Evolutionary conservation across 2,797 vertebrate species (phyloP), one percentile per base, ranked within the genome.

Genomic region (Epinephelus malabaricus): DNA sequence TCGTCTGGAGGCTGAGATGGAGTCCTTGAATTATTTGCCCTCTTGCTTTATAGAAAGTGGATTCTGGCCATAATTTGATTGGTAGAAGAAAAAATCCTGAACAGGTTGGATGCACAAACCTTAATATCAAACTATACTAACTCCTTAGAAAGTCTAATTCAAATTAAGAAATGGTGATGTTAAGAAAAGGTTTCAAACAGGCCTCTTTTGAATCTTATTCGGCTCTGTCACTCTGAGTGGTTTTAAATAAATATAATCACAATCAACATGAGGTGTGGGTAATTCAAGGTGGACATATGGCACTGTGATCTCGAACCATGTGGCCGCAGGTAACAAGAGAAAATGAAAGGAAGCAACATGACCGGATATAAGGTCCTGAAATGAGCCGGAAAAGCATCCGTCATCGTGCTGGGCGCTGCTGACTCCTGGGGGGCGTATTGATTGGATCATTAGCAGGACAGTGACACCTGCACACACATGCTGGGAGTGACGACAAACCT

Each of bases 381-480:
- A 68, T 47, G 72, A 58, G 67, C 23, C 4, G 45, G 76, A 78
- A 34, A 53, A 51, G 61, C 38, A 19, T 59, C 56, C 11, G 58
- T 47, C 70, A 45, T 11, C 66, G 8, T 68, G 82, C 87, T 73
- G 88, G 40, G 78, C 50, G 5, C 67, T n/a, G 79, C 55, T 68
- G 84, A 81, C 63, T 76, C 92, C 91, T 75, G 73, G 50, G 47
- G 83, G 69, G 70, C 50, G 12, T 77, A 93, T 87, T 93, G 92
- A 94, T 93, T 92, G 88, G 92, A 87, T 91, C 73, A 84, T 94
- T 95, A 93, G 82, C 94, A 86, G 80, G 83, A 89, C 80, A 61
- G 79, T 81, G 76, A 91, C 89, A 92, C 91, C 90, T 82, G 78
- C 34, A 73, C 4, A 54, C 63, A 59, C 89, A 87, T 18, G 73